Evolutionary conservation across 2,888 invertebrate genomes (phyloP).

Genomic region (Drosophila ezoana): DNA sequence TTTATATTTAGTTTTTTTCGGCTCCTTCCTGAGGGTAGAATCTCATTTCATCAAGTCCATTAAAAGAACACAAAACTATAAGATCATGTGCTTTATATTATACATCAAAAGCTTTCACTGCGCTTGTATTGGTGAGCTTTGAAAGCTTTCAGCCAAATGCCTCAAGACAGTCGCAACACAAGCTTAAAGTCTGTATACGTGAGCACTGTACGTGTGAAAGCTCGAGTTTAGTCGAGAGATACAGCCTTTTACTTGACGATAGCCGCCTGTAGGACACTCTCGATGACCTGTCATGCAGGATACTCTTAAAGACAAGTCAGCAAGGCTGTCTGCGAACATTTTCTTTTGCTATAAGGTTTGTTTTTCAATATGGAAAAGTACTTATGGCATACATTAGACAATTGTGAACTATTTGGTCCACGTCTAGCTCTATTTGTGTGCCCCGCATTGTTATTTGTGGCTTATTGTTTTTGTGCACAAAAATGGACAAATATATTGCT

Average conservation of each 20-base stretch:
- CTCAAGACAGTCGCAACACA: neutral
- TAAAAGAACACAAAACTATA: too few species aligned
- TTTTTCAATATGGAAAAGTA: too few species aligned
- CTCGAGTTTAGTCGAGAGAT: neutral
- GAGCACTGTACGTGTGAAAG: neutral
- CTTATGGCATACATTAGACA: too few species aligned
- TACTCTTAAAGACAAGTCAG: too few species aligned
- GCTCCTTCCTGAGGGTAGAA: neutral
- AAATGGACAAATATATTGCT: constrained; percentile 51
- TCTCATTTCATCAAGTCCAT: too few species aligned
- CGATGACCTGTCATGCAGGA: too few species aligned
- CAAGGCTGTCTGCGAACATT: too few species aligned
- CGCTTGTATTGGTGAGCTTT: neutral
- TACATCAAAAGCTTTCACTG: neutral
- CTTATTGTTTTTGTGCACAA: constrained; percentile 30
- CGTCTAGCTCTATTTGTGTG: constrained; percentile 4
- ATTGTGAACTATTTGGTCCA: too few species aligned
- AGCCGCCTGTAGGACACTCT: too few species aligned
- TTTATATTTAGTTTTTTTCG: neutral
- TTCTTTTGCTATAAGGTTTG: too few species aligned
- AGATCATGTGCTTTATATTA: too few species aligned
- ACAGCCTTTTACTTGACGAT: too few species aligned
- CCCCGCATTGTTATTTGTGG: constrained; percentile 5
- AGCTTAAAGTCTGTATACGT: neutral
- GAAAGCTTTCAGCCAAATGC: neutral